Evolutionary conservation across 2,888 invertebrate genomes (phyloP), one percentile per base, ranked within the genome.

Genomic region (Perizoma affinitatum): DNA sequence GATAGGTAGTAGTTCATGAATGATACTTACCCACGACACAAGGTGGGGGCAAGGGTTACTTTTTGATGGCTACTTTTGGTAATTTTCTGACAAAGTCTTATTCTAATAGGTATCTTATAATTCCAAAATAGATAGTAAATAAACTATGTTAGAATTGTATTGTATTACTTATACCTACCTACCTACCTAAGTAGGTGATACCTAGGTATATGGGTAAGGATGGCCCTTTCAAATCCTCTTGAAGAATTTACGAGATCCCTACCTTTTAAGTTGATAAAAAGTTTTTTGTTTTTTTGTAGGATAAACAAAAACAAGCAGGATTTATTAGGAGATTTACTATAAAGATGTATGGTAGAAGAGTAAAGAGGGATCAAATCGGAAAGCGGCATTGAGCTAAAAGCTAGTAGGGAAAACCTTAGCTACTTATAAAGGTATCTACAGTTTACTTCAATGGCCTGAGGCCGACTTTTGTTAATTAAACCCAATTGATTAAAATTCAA

Each of bases 211-310:
- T 11, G 55, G 58, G 55, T 63, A 58, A 58, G 11, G 49, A 44
- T 38, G 55, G 71, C 67, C 69, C 67, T 67, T 67, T 57, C 68
- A 75, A 80, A 79, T 69, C 77, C 76, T 65, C 64, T 67, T 71
- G 76, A 80, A 71, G 75, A 70, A 81, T 81, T 81, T 80, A 81
- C 71, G 80, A 76, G 73, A 73, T 73, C 76, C 77, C 56, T 54
- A 68, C 72, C 72, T 71, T 70, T 70, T 54, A 44, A 63, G 61
- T 63, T 67, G 67, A 72, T 71, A 68, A 60, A 64, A 75, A 75
- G 63, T 74, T 74, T 64, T 70, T 71, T 66, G 67, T 65, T 63
- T 65, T 63, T 61, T 67, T 61, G 69, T 65, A 65, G 65, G 58
- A 63, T 58, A 62, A 63, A 59, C 63, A 58, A 58, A 58, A 56